A percentile compares a stretch with the other conserved stretches of the same genome.
Conservation (phyloP, 2,797 vertebrate genomes). For the Ispidina picta region DNA sequence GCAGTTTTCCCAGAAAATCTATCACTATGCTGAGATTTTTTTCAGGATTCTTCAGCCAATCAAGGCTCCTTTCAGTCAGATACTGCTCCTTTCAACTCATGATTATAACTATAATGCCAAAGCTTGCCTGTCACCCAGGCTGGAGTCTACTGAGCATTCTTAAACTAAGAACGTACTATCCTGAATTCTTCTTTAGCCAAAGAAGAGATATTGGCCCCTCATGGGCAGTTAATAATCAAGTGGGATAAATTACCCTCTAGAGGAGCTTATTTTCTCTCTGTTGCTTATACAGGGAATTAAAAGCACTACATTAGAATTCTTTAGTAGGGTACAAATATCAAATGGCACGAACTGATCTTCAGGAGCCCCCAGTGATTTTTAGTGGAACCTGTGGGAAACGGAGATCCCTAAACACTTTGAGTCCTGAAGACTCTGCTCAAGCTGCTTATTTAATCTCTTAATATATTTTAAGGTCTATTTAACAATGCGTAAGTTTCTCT, state of each 20-base stretch:
- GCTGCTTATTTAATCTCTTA: neutral
- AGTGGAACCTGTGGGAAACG: neutral
- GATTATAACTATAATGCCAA: neutral
- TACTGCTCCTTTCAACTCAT: neutral
- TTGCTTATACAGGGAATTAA: rapidly evolving
- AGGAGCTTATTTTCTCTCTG: neutral
- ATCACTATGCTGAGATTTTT: neutral
- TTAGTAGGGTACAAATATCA: neutral
- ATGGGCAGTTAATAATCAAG: neutral
- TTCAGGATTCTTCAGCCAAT: neutral
- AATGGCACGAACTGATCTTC: neutral
- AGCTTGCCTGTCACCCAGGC: neutral
- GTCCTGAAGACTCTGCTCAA: neutral
- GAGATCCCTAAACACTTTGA: neutral
- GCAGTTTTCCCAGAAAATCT: neutral
- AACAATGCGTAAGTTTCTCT: neutral
- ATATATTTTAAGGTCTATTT: neutral
- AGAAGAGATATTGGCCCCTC: neutral
- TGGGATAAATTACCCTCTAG: neutral
- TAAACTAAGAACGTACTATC: neutral
- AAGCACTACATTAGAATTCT: neutral
- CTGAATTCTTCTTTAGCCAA: neutral
- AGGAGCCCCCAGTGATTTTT: neutral
- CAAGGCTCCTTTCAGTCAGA: neutral
- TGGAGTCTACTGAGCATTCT: neutral